phyloP scores from a whole-genome alignment of 2,113 vertebrate genomes.

The Hydrochoerus hydrochaeris region DNA sequence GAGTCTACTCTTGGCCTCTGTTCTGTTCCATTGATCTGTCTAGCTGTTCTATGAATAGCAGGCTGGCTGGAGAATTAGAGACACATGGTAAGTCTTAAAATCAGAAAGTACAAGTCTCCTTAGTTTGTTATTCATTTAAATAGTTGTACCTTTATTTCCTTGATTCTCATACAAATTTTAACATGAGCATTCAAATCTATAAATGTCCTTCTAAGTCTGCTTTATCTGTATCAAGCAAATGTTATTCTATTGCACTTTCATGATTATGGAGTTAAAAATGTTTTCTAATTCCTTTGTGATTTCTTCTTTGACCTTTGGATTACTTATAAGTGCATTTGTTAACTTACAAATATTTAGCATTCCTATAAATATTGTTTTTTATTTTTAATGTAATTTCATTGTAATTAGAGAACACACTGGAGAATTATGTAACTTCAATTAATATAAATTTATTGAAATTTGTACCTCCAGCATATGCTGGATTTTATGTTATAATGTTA shows the following conservation, averaged over 20 bases:
- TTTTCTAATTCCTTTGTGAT: not conserved
- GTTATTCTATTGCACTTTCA: not conserved
- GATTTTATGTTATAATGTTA: not conserved
- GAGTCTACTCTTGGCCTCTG: not conserved
- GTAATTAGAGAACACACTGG: not conserved
- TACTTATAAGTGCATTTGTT: not conserved
- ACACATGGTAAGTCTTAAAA: not conserved
- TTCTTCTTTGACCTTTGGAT: not conserved
- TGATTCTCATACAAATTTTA: not conserved
- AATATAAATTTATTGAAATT: not conserved
- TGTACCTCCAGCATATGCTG: not conserved
- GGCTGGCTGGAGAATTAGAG: not conserved
- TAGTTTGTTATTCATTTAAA: not conserved
- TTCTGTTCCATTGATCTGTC: not conserved
- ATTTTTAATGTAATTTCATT: slow-evolving; percentile 4
- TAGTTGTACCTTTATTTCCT: not conserved
- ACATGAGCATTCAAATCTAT: not conserved
- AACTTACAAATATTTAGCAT: not conserved
- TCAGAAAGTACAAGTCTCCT: not conserved
- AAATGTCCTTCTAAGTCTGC: not conserved
- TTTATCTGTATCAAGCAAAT: not conserved
- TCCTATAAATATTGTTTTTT: not conserved
- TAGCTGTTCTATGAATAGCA: not conserved
- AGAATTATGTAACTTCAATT: not conserved
- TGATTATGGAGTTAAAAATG: not conserved